Base-by-base conservation (phyloP, 1,140 invertebrate genomes). In the Drosophila nasuta region DNA sequence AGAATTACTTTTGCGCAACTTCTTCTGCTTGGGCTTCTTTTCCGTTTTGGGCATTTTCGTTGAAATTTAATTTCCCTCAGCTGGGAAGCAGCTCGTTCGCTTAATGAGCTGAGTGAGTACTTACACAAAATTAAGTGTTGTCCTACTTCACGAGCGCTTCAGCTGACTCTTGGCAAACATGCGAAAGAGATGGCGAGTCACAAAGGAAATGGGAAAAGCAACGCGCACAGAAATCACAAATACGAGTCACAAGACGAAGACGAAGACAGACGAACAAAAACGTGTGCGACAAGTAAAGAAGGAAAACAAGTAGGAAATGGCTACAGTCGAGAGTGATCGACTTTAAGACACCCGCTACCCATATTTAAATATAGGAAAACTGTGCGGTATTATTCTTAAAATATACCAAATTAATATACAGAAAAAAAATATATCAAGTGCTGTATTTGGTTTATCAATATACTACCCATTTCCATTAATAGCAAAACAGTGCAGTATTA, bases 91-190 rank as follows among this genome's bases (percentile, higher is more conserved):
- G 28, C 52, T 69, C 77, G 35, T 38, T 76, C 78, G 71, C 86
- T 89, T 89, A 89, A 89, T 89, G 85, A 89, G 85, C 85, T 89
- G 85, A 89, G 85, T 89, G 85, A 89, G 85, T 89, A 90, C 85
- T 89, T 89, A 89, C 86, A 89, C 86, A 89, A 90, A 89, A 89
- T 90, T 89, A 89, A 89, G 85, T 89, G 85, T 89, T 89, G 85
- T 89, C 86, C 85, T 77, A 89, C 86, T 89, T 89, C 78, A 74
- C 72, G 30, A 28, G 11, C 35, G 58, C 78, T 60, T 78, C 83
- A 77, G 85, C 85, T 88, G 83, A 87, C 75, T 57, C 54, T 88
- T 72, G 71, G 86, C 78, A 86, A 86, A 78, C 76, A 79, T 71
- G 67, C 68, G 46, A 15, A 45, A 25, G 38, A 60, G 41, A 41